Conservation (phyloP, 2,113 vertebrate species). For the Aix galericulata region DNA sequence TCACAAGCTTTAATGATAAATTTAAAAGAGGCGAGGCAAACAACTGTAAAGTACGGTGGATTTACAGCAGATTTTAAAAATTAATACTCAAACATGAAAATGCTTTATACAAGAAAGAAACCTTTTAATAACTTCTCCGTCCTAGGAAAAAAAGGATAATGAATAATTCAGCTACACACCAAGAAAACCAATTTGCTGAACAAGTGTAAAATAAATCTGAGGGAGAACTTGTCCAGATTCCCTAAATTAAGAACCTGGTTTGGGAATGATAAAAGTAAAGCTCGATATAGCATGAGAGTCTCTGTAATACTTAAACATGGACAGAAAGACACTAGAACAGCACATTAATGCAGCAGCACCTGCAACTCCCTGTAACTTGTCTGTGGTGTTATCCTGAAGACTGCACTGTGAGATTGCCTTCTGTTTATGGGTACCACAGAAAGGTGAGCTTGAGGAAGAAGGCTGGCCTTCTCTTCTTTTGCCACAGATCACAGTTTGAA, state of each 20-base stretch:
- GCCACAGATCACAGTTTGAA: neutral
- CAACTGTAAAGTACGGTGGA: neutral
- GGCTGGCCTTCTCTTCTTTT: neutral
- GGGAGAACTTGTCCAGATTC: neutral
- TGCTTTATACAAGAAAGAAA: slow-evolving; percentile 64
- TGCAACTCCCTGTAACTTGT: too few relatives aligned
- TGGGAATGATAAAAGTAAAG: neutral
- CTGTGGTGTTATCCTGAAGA: rapidly evolving
- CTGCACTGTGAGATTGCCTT: rapidly evolving
- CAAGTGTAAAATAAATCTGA: slow-evolving; percentile 28
- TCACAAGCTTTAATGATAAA: neutral
- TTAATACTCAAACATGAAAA: slow-evolving; percentile 65
- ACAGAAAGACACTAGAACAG: neutral
- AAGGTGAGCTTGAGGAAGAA: neutral
- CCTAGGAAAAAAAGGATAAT: neutral
- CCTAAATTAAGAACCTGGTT: neutral
- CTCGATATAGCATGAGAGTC: neutral
- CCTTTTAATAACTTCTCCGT: slow-evolving; percentile 58
- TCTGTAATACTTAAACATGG: neutral
- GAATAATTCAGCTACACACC: slow-evolving; percentile 45
- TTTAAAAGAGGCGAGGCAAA: neutral
- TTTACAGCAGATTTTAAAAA: slow-evolving; percentile 60
- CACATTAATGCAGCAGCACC: neutral
- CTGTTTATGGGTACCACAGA: rapidly evolving
- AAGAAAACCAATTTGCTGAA: slow-evolving; percentile 47